Percentiles rank a stretch among this genome's conserved stretches.
Conservation (phyloP, 2,797 vertebrate genomes). For the Cryptoblepharus egeriae region DNA sequence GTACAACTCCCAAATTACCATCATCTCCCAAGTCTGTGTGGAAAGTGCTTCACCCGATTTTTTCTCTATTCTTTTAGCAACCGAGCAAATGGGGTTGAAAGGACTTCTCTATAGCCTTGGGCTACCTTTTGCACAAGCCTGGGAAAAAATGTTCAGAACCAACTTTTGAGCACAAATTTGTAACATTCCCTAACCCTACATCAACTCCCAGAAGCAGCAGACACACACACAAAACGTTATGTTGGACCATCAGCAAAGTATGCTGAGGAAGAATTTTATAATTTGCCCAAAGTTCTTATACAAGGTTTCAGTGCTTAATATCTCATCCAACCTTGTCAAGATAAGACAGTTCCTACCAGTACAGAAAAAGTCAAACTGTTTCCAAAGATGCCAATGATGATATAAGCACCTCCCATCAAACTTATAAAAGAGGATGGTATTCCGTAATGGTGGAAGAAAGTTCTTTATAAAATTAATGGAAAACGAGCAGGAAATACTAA, state of each 20-base stretch:
- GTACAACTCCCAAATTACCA: background rate
- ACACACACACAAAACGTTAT: background rate
- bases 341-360: background rate
- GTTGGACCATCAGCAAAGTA: background rate
- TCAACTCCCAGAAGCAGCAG: background rate
- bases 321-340: background rate
- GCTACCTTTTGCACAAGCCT: background rate
- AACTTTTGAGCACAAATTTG: background rate
- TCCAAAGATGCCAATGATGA: background rate
- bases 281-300: background rate
- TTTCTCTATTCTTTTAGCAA: background rate
- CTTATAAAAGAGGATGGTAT: background rate
- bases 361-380: background rate
- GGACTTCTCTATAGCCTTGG: background rate
- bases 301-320: constrained; percentile 10
- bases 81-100: background rate
- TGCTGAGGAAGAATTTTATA: constrained; percentile 15
- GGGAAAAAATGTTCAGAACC: background rate
- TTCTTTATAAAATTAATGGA: background rate
- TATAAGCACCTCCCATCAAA: fast-evolving
- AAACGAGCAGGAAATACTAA: background rate
- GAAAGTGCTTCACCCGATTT: background rate
- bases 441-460: background rate
- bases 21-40: background rate
- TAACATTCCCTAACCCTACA: background rate